Percentiles rank a stretch among this genome's conserved stretches.
These are phyloP conservation scores for Drosophila subsilvestris DNA, from an alignment of 2,888 invertebrate species.

Conservation along the genomic window DNA sequence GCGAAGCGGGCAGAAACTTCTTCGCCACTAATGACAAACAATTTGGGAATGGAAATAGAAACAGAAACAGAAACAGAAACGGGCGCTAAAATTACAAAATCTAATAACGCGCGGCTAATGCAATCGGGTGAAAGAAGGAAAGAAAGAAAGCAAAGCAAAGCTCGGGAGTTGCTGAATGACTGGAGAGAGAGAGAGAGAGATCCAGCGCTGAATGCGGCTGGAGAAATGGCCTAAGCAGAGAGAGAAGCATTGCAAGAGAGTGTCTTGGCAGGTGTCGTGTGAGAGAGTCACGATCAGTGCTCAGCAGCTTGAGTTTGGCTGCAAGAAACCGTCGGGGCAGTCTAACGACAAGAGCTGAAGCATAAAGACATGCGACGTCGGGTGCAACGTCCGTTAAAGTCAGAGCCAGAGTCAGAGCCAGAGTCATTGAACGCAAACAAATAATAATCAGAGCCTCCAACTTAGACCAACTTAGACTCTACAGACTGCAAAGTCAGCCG, in stretches of 20 bases:
- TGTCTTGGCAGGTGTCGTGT: neutral
- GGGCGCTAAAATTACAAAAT: conserved; percentile 59
- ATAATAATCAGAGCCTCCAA: conserved; percentile 12
- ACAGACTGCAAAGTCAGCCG: neutral
- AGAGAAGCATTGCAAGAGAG: neutral
- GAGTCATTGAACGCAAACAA: conserved; percentile 71
- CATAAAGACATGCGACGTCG: conserved; percentile 73
- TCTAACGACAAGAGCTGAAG: conserved; percentile 77
- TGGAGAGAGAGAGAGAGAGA: neutral
- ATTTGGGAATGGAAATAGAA: conserved; percentile 36
- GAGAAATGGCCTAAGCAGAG: conserved; percentile 10
- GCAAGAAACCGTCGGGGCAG: conserved; percentile 62
- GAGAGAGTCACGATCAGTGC: conserved; percentile 21
- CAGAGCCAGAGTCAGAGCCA: conserved; percentile 57
- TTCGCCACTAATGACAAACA: conserved; percentile 56
- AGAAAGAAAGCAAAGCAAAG: conserved; percentile 26
- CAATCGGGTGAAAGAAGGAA: conserved; percentile 34
- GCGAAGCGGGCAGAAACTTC: conserved; percentile 46
- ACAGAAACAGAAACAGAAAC: conserved; percentile 40
- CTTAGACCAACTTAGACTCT: neutral
- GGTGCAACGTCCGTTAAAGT: conserved; percentile 72
- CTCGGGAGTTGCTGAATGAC: conserved; percentile 28
- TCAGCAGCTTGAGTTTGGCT: conserved; percentile 22
- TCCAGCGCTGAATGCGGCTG: conserved; percentile 25
- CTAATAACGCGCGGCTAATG: conserved; percentile 68